Evolutionary conservation across 2,797 vertebrate species (phyloP), one percentile per base, ranked within the genome.

Genomic region (Tamandua tetradactyla): DNA sequence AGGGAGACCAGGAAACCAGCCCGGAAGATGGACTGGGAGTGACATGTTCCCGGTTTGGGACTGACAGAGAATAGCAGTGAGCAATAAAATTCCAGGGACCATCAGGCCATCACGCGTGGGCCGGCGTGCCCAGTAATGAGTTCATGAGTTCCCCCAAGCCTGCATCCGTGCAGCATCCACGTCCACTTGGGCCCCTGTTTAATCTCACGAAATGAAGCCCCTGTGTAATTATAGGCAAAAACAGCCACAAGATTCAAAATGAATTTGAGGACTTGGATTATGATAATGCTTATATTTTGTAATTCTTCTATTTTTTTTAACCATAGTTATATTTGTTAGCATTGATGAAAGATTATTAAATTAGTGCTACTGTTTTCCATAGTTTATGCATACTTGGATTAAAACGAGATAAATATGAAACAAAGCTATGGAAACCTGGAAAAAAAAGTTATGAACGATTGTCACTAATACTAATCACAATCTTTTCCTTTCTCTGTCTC

Each of bases 241-340:
- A 49, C 52, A 87, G 42, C 55, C 37, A 59, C 15, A 37, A 64
- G 42, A 91, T 74, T 78, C 87, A 81, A 86, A 94, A 87, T 71
- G 59, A 96, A 85, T 40, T 82, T 59, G 69, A 23, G 32, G 90
- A 44, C 55, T 47, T 40, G 61, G 47, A 74, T 66, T 85, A 71
- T n/a, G n/a, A n/a, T n/a, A n/a, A n/a, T n/a, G n/a, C n/a, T n/a
- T n/a, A n/a, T n/a, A n/a, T n/a, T n/a, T n/a, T n/a, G n/a, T n/a
- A n/a, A n/a, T n/a, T n/a, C n/a, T n/a, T n/a, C n/a, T n/a, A n/a
- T n/a, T n/a, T n/a, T n/a, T n/a, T n/a, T n/a, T n/a, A n/a, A n/a
- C n/a, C n/a, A n/a, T n/a, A n/a, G n/a, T n/a, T n/a, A n/a, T n/a
- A n/a, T n/a, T n/a, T n/a, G n/a, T n/a, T n/a, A n/a, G n/a, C n/a